These are phyloP conservation scores for Microtus californicus DNA, from an alignment of 2,797 vertebrate genomes.

Conservation along the genomic window DNA sequence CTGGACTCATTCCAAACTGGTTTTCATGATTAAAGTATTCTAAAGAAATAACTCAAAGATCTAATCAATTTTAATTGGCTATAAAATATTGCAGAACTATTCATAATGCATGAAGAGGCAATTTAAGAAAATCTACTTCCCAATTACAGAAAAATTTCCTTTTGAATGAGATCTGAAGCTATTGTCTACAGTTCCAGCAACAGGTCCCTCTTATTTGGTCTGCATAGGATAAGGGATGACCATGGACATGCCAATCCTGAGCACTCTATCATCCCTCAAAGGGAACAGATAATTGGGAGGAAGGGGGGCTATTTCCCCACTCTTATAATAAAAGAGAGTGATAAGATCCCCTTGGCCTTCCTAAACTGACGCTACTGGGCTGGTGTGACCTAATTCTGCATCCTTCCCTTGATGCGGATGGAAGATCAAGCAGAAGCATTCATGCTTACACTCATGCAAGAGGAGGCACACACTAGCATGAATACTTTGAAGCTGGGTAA, in stretches of 20 bases:
- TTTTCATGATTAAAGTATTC: slow-evolving; percentile 73
- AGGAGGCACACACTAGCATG: not conserved
- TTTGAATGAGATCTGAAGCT: slow-evolving; percentile 38
- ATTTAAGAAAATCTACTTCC: slow-evolving; percentile 72
- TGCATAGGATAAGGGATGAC: not conserved
- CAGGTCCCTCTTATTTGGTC: not conserved
- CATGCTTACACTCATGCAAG: not conserved
- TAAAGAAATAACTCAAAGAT: slow-evolving; percentile 70
- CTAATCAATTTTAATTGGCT: slow-evolving; percentile 74
- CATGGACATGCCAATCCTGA: not conserved
- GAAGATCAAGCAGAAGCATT: not conserved
- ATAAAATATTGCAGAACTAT: slow-evolving; percentile 72
- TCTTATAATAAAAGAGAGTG: not conserved
- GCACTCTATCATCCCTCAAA: slow-evolving; percentile 7
- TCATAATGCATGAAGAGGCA: slow-evolving; percentile 67
- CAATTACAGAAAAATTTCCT: slow-evolving; percentile 65
- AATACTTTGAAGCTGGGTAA: slow-evolving; percentile 18
- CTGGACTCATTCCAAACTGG: slow-evolving; percentile 63
- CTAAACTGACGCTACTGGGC: not conserved
- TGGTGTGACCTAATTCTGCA: not conserved
- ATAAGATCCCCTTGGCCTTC: not conserved
- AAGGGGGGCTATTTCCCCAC: not conserved
- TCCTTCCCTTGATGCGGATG: not conserved
- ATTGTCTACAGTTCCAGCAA: slow-evolving; percentile 31
- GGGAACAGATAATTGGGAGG: slow-evolving; percentile 9